Conservation (phyloP, 2,888 invertebrate genomes). For the Hirtodrosophila duncani region DNA sequence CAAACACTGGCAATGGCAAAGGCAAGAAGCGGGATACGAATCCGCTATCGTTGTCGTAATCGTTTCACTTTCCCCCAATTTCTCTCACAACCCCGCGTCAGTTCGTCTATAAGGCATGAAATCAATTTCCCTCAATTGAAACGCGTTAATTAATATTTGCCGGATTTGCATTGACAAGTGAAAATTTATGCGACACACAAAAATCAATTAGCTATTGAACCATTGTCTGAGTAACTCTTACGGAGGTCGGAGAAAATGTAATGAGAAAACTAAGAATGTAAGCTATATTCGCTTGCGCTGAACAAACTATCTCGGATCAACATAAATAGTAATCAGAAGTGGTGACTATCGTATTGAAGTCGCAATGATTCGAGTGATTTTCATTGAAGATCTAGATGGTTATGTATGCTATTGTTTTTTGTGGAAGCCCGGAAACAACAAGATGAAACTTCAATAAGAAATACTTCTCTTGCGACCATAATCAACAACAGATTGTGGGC, state of each 20-base stretch:
- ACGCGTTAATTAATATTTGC: conserved; percentile 61
- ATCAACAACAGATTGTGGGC: too few relatives aligned
- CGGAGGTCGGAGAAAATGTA: not conserved
- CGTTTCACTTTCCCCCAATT: not conserved
- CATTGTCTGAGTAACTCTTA: not conserved
- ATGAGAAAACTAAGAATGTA: not conserved
- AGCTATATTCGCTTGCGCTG: too few relatives aligned
- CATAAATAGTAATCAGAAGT: too few relatives aligned
- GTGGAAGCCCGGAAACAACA: too few relatives aligned
- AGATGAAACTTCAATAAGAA: too few relatives aligned
- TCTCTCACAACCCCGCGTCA: not conserved
- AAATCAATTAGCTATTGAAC: conserved; percentile 21
- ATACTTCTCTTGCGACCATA: too few relatives aligned
- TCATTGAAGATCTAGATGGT: too few relatives aligned
- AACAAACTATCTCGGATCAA: too few relatives aligned
- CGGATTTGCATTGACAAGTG: conserved; percentile 31
- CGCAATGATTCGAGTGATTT: too few relatives aligned
- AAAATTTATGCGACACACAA: conserved; percentile 33
- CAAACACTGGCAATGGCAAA: conserved; percentile 50
- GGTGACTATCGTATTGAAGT: too few relatives aligned
- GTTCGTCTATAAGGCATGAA: conserved; percentile 23
- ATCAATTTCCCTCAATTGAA: conserved; percentile 52
- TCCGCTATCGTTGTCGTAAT: too few relatives aligned
- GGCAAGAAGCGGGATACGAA: not conserved
- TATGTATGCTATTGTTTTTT: too few relatives aligned